Evolutionary conservation across 2,797 vertebrate genomes (phyloP).

Genomic region (Chelonia mydas): DNA sequence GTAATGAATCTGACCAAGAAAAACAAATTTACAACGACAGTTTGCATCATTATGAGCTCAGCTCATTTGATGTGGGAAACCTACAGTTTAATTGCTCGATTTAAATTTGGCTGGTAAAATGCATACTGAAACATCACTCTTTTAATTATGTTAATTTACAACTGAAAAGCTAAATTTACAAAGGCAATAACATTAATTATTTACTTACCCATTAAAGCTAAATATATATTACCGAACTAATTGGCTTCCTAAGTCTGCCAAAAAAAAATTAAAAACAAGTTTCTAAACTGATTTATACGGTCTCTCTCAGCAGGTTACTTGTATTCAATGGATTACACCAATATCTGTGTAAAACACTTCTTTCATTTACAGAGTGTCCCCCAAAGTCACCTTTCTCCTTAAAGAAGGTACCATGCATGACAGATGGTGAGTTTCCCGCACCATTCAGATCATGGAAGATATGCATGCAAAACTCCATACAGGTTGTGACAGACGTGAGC

Average conservation of each 20-base stretch:
- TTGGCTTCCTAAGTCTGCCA: slow-evolving; percentile 80
- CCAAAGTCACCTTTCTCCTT: neutral
- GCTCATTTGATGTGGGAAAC: slow-evolving; percentile 80
- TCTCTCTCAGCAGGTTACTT: slow-evolving; percentile 54
- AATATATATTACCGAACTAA: slow-evolving; percentile 82
- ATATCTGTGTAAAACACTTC: slow-evolving; percentile 22
- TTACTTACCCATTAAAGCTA: slow-evolving; percentile 84
- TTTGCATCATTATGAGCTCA: slow-evolving; percentile 73
- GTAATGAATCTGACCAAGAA: slow-evolving; percentile 75
- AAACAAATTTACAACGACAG: slow-evolving; percentile 76
- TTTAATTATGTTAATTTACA: slow-evolving; percentile 87
- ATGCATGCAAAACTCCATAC: neutral
- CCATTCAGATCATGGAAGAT: neutral
- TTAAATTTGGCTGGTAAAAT: slow-evolving; percentile 83
- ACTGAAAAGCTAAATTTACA: slow-evolving; percentile 83
- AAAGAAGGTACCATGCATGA: neutral
- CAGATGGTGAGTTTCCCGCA: neutral
- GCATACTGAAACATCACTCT: slow-evolving; percentile 80
- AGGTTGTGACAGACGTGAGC: neutral
- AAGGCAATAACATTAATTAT: slow-evolving; percentile 88
- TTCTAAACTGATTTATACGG: slow-evolving; percentile 75
- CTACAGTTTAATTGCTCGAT: slow-evolving; percentile 84
- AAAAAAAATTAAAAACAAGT: slow-evolving; percentile 78
- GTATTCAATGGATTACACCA: slow-evolving; percentile 48
- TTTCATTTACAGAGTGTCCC: slow-evolving; percentile 21